Evolutionary conservation across 2,113 vertebrate genomes (phyloP), one percentile per base, ranked within the genome.

Genomic region (Circaetus cinerascens): DNA sequence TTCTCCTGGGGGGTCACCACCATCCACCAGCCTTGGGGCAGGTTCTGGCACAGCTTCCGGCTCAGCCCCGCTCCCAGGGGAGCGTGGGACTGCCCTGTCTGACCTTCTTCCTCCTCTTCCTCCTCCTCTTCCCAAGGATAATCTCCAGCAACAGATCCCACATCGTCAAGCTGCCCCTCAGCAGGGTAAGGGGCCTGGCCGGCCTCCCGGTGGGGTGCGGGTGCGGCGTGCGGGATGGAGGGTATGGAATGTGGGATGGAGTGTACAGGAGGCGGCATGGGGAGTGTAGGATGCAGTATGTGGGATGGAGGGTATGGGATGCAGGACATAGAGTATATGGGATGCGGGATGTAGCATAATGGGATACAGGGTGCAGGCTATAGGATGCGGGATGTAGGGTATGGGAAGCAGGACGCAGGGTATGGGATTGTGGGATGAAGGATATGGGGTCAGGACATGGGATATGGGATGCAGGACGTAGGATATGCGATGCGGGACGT

Each of bases 81-180:
- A 57, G 30, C 2, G 0, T 27, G 50, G 29, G 32, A 21, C 29
- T 46, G 11, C 29, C 10, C 80, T 71, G 38, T 30, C 43, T 57
- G 53, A 80, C 50, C 62, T 68, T 43, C 78, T 40, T 82, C 2
- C 8, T 63, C 13, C 21, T 26, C 85, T 30, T 90, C 1, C 11
- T 66, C 13, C 10, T 86, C 62, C 10, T 94, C 43, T 95, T 79
- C 96, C 81, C 91, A 84, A 99, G 99, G 99, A 99, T 99, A 68
- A 99, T 99, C 92, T 99, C 99, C 97, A 99, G 99, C 98, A 99
- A 99, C 98, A 98, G 99, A 94, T 99, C 99, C 85, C 99, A 99
- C 98, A 99, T 99, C 11, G 99, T 99, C 98, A 99, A 99, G 98
- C 98, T 99, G 98, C 99, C 99, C 89, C 99, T 99, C 95, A 99